phyloP scores from a whole-genome alignment of 2,113 vertebrate genomes.

The Osmerus eperlanus region DNA sequence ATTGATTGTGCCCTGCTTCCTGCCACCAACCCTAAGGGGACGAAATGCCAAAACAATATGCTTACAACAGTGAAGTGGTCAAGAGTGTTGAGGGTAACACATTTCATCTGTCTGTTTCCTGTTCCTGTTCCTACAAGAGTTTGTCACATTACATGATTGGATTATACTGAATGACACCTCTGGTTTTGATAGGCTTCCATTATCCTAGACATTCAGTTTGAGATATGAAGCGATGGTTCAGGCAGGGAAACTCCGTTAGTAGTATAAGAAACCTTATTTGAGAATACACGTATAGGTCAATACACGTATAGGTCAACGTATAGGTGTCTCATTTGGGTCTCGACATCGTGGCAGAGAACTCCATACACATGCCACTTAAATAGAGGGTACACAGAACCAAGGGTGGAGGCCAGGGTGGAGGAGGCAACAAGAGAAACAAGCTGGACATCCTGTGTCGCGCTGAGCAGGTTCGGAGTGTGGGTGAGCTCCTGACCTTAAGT shows the following conservation, averaged over 20 bases:
- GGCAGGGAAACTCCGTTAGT: too few species aligned
- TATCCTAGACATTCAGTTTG: background rate
- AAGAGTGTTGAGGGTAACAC: background rate
- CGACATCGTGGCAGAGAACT: background rate
- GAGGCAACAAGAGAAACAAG: too few species aligned
- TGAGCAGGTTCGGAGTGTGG: too few species aligned
- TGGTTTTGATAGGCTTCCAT: background rate
- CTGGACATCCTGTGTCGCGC: too few species aligned
- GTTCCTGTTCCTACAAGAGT: background rate
- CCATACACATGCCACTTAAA: too few species aligned
- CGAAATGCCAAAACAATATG: conserved; percentile 41
- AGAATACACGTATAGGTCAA: too few species aligned
- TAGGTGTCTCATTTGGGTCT: background rate
- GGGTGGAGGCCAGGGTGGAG: too few species aligned
- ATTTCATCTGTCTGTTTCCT: background rate
- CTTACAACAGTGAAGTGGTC: background rate
- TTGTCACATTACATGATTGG: conserved; percentile 2
- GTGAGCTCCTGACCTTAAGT: too few species aligned
- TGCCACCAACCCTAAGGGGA: conserved; percentile 21
- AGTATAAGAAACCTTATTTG: too few species aligned
- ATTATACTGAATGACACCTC: background rate
- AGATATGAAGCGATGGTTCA: background rate
- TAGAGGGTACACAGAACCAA: too few species aligned
- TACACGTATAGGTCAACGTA: too few species aligned
- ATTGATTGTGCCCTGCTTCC: conserved; percentile 45